phyloP scores from a whole-genome alignment of 2,797 vertebrate genomes.

The Melopsittacus undulatus region DNA sequence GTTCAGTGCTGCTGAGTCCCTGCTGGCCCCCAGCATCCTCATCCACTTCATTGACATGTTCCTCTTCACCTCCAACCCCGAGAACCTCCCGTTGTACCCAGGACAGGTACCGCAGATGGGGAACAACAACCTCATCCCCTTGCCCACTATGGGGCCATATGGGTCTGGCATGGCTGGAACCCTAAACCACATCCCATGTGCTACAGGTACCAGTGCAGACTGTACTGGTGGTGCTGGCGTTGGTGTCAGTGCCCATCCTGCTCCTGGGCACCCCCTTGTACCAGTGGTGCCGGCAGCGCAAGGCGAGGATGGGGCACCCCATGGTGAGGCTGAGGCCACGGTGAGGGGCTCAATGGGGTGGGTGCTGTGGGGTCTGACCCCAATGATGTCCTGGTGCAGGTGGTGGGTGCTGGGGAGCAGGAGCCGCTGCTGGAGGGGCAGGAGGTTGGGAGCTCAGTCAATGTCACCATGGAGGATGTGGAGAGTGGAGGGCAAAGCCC shows the following conservation, averaged over 20 bases:
- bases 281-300: conserved; percentile 65
- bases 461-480: conserved; percentile 74
- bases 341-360: fast-evolving
- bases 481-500: conserved; percentile 54
- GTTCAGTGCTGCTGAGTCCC: conserved; percentile 65
- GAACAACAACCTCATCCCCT: neutral
- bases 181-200: neutral
- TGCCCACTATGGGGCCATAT: neutral
- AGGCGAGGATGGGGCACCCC: neutral
- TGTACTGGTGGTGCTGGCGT: conserved; percentile 84
- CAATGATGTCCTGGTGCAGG: fast-evolving
- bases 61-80: conserved; percentile 81
- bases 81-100: conserved; percentile 78
- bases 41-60: conserved; percentile 98
- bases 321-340: conserved; percentile 15
- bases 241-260: conserved; percentile 85
- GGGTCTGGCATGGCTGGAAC: neutral
- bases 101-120: conserved; percentile 79
- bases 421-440: conserved; percentile 51
- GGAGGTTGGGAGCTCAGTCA: conserved; percentile 77
- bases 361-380: fast-evolving
- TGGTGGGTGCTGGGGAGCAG: fast-evolving
- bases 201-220: conserved; percentile 82
- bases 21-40: conserved; percentile 88
- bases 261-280: conserved; percentile 85